Percentiles rank a stretch among this genome's conserved stretches.
Evolutionary conservation across 1,140 invertebrate genomes (phyloP).

Genomic region (Euwallacea fornicatus): DNA sequence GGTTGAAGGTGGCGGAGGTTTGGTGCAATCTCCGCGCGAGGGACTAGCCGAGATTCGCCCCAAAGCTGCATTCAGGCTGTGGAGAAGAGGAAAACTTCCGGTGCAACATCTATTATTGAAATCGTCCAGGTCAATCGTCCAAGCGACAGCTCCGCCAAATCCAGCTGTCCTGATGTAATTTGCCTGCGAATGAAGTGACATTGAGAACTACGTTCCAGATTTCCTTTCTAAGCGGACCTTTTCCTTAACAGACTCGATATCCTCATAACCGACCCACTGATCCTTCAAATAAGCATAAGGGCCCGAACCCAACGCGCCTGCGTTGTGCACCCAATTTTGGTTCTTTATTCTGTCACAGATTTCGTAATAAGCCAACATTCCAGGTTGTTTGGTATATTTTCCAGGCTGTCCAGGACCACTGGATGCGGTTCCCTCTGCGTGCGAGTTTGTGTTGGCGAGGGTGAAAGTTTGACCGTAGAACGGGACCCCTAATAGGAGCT

Average conservation of each 20-base stretch:
- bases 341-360: conserved; percentile 75
- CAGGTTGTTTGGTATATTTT: conserved; percentile 82
- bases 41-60: conserved; percentile 65
- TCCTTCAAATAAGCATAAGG: conserved; percentile 78
- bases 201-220: not conserved
- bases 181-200: conserved; percentile 55
- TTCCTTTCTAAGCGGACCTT: conserved; percentile 60
- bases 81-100: conserved; percentile 74
- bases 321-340: conserved; percentile 61
- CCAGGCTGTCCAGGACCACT: conserved; percentile 76
- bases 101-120: conserved; percentile 79
- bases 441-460: conserved; percentile 59
- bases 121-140: conserved; percentile 92
- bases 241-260: conserved; percentile 70
- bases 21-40: conserved; percentile 62
- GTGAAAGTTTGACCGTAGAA: conserved; percentile 88
- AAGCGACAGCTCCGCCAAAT: conserved; percentile 80
- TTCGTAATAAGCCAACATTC: conserved; percentile 89
- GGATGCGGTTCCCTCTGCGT: conserved; percentile 57
- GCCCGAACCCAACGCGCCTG: conserved; percentile 59
- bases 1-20: conserved; percentile 67
- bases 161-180: conserved; percentile 70
- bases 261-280: conserved; percentile 92
- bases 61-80: conserved; percentile 71
- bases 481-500: conserved; percentile 82